Conservation (phyloP, 1,140 invertebrate species). For the Drosophila quadrilineata region DNA sequence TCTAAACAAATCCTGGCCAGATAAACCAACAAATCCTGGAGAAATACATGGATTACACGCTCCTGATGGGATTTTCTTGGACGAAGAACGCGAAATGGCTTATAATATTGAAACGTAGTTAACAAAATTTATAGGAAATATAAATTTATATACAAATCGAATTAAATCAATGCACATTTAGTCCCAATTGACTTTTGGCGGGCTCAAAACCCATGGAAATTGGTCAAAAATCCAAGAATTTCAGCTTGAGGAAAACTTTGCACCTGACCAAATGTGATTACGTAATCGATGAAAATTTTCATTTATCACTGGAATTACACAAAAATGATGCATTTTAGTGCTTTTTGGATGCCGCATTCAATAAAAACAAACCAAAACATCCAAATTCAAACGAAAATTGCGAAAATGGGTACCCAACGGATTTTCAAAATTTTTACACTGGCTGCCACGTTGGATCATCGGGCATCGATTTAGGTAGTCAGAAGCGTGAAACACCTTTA, state of each 20-base stretch:
- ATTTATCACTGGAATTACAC: constrained; percentile 40
- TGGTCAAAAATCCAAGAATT: constrained; percentile 36
- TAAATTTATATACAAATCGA: constrained; percentile 4
- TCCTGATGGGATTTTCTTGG: constrained; percentile 11
- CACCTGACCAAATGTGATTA: constrained; percentile 62
- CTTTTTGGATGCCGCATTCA: constrained; percentile 55
- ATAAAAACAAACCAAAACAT: constrained; percentile 63
- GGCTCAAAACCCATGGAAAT: constrained; percentile 35
- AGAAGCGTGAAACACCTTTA: constrained; percentile 73
- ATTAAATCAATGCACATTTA: not conserved
- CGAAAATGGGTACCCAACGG: constrained; percentile 87
- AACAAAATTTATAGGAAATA: constrained; percentile 7
- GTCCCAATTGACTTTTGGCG: constrained; percentile 39
- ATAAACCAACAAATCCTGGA: constrained; percentile 17
- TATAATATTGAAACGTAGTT: not conserved
- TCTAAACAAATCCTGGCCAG: constrained; percentile 22
- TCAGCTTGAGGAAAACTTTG: constrained; percentile 55
- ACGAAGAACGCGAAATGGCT: not conserved
- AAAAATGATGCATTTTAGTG: constrained; percentile 41
- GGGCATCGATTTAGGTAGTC: constrained; percentile 31
- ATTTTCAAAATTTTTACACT: constrained; percentile 82
- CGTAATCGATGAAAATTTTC: constrained; percentile 74
- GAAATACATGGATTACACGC: constrained; percentile 8
- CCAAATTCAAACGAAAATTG: constrained; percentile 86
- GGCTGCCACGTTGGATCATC: constrained; percentile 45